phyloP scores from a whole-genome alignment of 37 sponge, comb jelly and placozoan genomes.

The Halisarca cf. caerulea region DNA sequence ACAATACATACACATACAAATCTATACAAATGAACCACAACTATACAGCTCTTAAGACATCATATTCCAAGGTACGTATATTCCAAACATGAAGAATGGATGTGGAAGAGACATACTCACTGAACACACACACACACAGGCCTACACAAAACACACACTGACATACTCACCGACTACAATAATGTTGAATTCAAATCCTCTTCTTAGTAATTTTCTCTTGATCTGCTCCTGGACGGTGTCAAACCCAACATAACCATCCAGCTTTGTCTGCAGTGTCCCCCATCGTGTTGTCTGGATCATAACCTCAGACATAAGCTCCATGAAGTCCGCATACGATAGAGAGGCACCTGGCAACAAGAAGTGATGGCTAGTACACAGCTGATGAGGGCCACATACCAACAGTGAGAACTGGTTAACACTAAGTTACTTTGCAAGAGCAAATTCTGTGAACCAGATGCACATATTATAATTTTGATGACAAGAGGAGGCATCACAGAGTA shows the following conservation, averaged over 20 bases:
- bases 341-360: neutral
- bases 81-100: no score
- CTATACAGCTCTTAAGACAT: no score
- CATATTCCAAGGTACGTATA: no score
- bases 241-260: conserved; percentile 92
- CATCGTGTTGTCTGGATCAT: conserved; percentile 91
- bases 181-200: conserved; percentile 95
- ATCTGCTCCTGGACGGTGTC: conserved; percentile 96
- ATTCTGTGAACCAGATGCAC: no score
- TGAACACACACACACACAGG: neutral
- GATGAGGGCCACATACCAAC: no score
- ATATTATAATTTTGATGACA: no score
- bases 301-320: conserved; percentile 82
- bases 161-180: conserved; percentile 92
- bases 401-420: no score
- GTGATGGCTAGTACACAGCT: no score
- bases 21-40: no score
- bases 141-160: conserved; percentile 58
- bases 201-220: conserved; percentile 81
- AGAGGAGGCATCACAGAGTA: no score
- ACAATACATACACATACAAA: no score
- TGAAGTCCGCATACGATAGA: conserved; percentile 83
- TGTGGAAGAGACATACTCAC: neutral
- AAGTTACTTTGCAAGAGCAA: no score
- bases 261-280: conserved; percentile 89